Evolutionary conservation across 2,113 vertebrate species (phyloP), one percentile per base, ranked within the genome.

Genomic region (Zeus faber): DNA sequence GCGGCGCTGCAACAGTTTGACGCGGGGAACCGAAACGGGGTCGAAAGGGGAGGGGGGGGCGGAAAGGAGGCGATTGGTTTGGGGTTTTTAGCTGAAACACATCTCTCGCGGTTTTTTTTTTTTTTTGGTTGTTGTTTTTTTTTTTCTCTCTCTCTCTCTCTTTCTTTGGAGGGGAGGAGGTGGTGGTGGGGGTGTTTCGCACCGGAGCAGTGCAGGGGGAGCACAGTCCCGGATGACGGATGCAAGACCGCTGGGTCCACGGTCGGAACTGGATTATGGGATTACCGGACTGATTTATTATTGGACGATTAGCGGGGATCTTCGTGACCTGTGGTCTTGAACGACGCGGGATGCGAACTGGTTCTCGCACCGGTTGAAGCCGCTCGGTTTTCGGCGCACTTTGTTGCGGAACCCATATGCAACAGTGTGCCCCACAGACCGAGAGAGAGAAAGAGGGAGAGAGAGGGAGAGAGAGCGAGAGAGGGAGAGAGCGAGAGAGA

Each of bases 221-320:
- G 56, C 60, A 49, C 72, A 62, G 75, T 68, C 77, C n/a, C 82
- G 80, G 74, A 82, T 76, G 79, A 74, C 74, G 83, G 70, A 83
- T 81, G 66, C 61, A 20, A 74, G 50, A 60, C 62, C 70, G 52
- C 72, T 37, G 74, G 67, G 72, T 82, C 70, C 77, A 75, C 77
- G 82, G n/a, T 75, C 79, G 80, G n/a, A n/a, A 80, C 83, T 86
- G 85, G 82, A 86, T 86, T 85, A 86, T 67, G 67, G 85, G 79
- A 86, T 86, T 83, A 83, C 72, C 64, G 83, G 80, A 82, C 82
- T 83, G 82, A 85, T n/a, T n/a, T n/a, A n/a, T 87, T 78, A 80
- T 67, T 71, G 85, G 78, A 84, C 69, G 81, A 83, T 74, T 79
- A 82, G 76, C 77, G 76, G 77, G 76, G 77, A 71, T 69, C 45